Conservation (phyloP, 2,113 vertebrate species). For the Bombycilla garrulus region DNA sequence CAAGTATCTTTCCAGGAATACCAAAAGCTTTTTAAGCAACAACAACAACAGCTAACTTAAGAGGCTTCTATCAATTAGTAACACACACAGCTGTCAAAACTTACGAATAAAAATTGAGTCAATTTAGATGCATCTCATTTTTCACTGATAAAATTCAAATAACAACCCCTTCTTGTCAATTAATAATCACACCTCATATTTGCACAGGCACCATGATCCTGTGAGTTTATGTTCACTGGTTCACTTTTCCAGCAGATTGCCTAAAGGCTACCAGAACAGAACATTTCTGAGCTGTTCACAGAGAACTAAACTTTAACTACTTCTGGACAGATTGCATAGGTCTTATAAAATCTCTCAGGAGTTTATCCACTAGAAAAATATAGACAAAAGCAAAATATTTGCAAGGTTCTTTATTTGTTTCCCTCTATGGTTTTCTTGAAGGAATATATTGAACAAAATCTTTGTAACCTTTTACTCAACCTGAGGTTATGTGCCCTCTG, state of each 20-base stretch:
- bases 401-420: neutral
- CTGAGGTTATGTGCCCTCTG: neutral
- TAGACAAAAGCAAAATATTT: neutral
- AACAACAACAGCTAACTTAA: neutral
- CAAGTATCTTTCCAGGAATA: neutral
- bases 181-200: neutral
- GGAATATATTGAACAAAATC: neutral
- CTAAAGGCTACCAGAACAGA: neutral
- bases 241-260: neutral
- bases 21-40: neutral
- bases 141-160: neutral
- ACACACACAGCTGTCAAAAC: neutral
- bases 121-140: neutral
- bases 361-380: neutral
- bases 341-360: neutral
- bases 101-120: neutral
- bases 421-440: neutral
- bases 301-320: neutral
- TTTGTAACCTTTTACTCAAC: neutral
- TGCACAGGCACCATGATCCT: neutral
- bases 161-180: neutral
- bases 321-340: neutral
- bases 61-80: neutral
- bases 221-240: rapidly evolving
- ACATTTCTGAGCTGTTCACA: neutral